A percentile compares a stretch with the other conserved stretches of the same genome.
Conservation (phyloP, 2,888 invertebrate species). For the Chloromyia formosa region DNA sequence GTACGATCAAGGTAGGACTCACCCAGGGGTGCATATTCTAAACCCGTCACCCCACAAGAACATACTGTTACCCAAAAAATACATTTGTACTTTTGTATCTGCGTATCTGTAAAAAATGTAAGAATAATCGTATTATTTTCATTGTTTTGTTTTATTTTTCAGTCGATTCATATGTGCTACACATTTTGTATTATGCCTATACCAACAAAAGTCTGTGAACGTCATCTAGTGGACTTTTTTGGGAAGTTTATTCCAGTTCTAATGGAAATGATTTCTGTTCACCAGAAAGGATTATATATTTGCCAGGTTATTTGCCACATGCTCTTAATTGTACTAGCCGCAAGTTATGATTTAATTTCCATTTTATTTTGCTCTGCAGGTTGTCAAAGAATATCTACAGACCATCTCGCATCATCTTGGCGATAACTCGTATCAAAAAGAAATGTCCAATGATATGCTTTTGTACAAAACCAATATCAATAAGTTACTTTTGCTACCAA, state of each 20-base stretch:
- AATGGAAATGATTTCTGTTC: slow-evolving; percentile 52
- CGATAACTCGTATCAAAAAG: background rate
- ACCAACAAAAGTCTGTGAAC: slow-evolving; percentile 54
- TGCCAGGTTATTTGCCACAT: background rate
- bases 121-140: no score
- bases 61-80: no score
- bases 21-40: no score
- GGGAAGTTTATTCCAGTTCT: slow-evolving; percentile 57
- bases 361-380: slow-evolving; percentile 23
- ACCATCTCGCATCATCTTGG: slow-evolving; percentile 16
- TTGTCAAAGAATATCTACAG: slow-evolving; percentile 10
- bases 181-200: slow-evolving; percentile 57
- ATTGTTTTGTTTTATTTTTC: slow-evolving; percentile 26
- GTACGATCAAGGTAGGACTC: no score
- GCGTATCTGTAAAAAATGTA: no score
- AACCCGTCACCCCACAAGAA: no score
- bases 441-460: background rate
- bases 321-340: background rate
- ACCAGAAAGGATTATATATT: background rate
- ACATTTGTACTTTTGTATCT: no score
- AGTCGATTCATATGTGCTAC: slow-evolving; percentile 57
- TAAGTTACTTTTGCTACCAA: background rate
- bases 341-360: background rate
- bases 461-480: background rate
- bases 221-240: slow-evolving; percentile 56